Percentiles rank a stretch among this genome's conserved stretches.
These are phyloP conservation scores for Bruchidius siliquastri DNA, from an alignment of 2,888 invertebrate genomes.

Conservation along the genomic window DNA sequence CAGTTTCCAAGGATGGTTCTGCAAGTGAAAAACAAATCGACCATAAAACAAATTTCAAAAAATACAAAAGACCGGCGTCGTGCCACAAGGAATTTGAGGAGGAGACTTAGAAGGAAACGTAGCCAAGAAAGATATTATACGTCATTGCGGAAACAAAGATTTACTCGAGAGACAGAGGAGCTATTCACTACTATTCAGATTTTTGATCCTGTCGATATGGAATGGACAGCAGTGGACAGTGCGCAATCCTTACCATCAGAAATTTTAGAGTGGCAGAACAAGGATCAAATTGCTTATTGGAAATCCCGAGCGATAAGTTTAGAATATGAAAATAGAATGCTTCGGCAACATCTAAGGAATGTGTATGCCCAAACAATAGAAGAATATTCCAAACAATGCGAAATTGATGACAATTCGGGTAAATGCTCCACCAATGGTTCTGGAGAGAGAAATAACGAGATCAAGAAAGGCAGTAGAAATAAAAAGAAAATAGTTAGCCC, in stretches of 20 bases:
- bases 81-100: conserved; percentile 6
- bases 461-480: conserved; percentile 12
- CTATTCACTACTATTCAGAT: conserved; percentile 32
- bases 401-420: conserved; percentile 14
- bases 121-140: conserved; percentile 28
- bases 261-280: conserved; percentile 49
- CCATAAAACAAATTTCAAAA: not conserved
- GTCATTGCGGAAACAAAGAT: conserved; percentile 22
- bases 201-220: conserved; percentile 35
- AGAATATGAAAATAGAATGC: conserved; percentile 55
- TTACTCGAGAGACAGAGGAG: conserved; percentile 26
- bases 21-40: not conserved
- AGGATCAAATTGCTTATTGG: conserved; percentile 59
- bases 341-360: conserved; percentile 51
- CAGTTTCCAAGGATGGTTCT: not conserved
- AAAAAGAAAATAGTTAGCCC: conserved; percentile 42
- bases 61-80: not conserved
- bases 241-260: conserved; percentile 25
- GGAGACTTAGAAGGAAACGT: conserved; percentile 24
- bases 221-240: conserved; percentile 21
- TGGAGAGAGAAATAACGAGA: conserved; percentile 10
- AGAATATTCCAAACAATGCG: conserved; percentile 17
- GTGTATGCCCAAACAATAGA: conserved; percentile 37
- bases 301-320: conserved; percentile 55
- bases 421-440: conserved; percentile 12